These are phyloP conservation scores for Phortica magna DNA, from an alignment of 2,888 invertebrate species.

Conservation along the genomic window DNA sequence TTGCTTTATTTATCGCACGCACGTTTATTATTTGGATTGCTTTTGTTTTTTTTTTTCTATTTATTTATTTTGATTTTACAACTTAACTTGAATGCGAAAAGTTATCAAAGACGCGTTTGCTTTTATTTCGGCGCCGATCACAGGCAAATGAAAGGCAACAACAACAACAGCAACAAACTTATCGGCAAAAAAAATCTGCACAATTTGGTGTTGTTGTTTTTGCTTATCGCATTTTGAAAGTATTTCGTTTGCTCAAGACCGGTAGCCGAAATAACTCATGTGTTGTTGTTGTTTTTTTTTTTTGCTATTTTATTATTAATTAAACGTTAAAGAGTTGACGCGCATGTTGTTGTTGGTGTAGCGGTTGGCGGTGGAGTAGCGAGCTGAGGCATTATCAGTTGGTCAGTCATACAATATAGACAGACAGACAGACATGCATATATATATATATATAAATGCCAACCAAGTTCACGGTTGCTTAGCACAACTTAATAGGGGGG, in stretches of 20 bases:
- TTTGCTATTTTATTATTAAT: slow-evolving; percentile 28
- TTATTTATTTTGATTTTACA: slow-evolving; percentile 26
- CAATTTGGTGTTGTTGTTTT: slow-evolving; percentile 36
- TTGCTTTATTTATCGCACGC: not conserved
- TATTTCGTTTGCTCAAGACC: slow-evolving; percentile 61
- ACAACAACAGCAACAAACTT: slow-evolving; percentile 54
- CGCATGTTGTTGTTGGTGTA: not conserved
- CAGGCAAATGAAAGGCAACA: slow-evolving; percentile 35
- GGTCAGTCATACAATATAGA: slow-evolving; percentile 4
- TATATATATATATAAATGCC: not conserved
- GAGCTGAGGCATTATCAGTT: slow-evolving; percentile 28
- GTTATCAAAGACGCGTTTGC: not conserved
- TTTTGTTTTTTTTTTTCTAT: not conserved
- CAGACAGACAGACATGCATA: no score
- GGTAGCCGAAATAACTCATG: slow-evolving; percentile 56
- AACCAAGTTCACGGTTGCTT: not conserved
- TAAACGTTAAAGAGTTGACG: not conserved
- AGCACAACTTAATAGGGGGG: not conserved
- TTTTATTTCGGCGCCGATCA: slow-evolving; percentile 19
- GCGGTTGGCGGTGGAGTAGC: not conserved
- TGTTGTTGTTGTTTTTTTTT: slow-evolving; percentile 35
- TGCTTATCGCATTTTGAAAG: no score
- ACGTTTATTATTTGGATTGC: not conserved
- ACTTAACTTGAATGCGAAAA: slow-evolving; percentile 16
- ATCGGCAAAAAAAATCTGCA: slow-evolving; percentile 64